phyloP scores from a whole-genome alignment of 2,113 vertebrate species.

The Brachypteracias leptosomus region DNA sequence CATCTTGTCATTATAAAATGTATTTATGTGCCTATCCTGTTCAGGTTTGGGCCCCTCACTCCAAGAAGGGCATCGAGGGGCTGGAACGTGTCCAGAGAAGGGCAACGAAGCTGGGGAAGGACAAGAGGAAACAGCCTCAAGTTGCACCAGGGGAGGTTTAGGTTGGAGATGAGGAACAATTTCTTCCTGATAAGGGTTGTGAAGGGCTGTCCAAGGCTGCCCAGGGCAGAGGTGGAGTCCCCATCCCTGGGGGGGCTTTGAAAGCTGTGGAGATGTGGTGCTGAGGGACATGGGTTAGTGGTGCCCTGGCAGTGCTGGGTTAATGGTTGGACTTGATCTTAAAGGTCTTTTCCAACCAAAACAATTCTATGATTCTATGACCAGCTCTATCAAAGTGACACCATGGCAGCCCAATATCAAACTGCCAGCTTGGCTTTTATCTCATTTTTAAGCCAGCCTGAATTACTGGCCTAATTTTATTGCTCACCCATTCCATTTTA shows the following conservation, averaged over 20 bases:
- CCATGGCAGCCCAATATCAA: neutral
- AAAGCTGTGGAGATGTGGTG: neutral
- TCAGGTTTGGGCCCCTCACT: neutral
- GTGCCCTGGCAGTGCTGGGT: neutral
- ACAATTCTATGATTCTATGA: neutral
- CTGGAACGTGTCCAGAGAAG: neutral
- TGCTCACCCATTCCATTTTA: neutral
- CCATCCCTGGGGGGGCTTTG: neutral
- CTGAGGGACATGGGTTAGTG: neutral
- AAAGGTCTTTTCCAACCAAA: neutral
- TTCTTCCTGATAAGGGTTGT: neutral
- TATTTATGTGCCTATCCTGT: neutral
- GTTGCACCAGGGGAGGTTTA: neutral
- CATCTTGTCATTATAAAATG: neutral
- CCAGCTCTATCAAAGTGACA: constrained; percentile 1
- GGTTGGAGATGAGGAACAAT: neutral
- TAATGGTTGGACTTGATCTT: neutral
- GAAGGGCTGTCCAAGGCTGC: neutral
- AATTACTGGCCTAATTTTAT: constrained; percentile 27
- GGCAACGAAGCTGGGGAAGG: neutral
- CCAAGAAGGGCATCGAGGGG: neutral
- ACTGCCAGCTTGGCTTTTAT: constrained; percentile 22
- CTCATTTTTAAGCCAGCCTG: constrained; percentile 2
- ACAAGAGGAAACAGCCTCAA: neutral
- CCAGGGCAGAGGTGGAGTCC: neutral